phyloP scores from a whole-genome alignment of 2,888 invertebrate genomes.

The Aplocera efformata region DNA sequence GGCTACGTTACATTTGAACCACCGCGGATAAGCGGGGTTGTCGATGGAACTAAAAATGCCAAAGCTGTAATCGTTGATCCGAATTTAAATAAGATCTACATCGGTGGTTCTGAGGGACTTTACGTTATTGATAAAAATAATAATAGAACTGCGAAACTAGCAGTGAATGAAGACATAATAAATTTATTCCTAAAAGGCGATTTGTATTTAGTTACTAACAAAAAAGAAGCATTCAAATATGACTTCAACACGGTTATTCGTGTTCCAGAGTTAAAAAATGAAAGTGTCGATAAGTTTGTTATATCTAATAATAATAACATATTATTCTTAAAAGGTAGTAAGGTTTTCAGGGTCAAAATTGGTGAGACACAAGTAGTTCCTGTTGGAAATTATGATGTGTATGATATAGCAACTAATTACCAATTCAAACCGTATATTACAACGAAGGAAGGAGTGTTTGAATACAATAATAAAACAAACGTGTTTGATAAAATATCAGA shows the following conservation, averaged over 20 bases:
- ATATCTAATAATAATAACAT: conserved; percentile 61
- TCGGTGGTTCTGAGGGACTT: conserved; percentile 59
- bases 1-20: conserved; percentile 49
- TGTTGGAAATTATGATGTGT: conserved; percentile 48
- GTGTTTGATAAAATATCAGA: no score
- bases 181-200: conserved; percentile 52
- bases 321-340: conserved; percentile 49
- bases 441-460: no score
- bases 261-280: conserved; percentile 46
- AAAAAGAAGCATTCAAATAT: conserved; percentile 53
- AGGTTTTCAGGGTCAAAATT: conserved; percentile 52
- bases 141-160: conserved; percentile 33
- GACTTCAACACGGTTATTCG: conserved; percentile 46
- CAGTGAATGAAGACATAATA: conserved; percentile 52
- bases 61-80: conserved; percentile 59
- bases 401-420: conserved; percentile 47
- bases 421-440: conserved; percentile 37
- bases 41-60: conserved; percentile 61
- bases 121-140: conserved; percentile 51
- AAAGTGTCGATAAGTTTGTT: conserved; percentile 49
- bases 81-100: conserved; percentile 50
- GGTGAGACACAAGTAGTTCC: conserved; percentile 54
- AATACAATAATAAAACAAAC: no score
- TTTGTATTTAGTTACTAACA: conserved; percentile 52
- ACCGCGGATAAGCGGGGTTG: conserved; percentile 30